Percentiles rank a stretch among this genome's conserved stretches.
Conservation (phyloP, 2,113 vertebrate genomes). For the Petromus typicus region DNA sequence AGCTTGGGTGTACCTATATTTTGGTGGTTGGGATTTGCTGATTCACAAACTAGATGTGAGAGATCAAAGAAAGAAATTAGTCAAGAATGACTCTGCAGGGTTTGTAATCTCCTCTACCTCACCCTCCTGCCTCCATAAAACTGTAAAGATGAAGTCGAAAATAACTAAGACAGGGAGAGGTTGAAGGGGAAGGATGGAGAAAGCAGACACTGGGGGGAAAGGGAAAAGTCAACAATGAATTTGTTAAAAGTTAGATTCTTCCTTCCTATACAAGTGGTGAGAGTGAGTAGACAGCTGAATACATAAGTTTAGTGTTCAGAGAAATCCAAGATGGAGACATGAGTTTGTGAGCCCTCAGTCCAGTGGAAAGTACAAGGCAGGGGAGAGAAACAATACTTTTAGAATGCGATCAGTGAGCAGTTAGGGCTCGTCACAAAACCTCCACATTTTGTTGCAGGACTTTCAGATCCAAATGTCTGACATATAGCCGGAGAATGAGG, state of each 20-base stretch:
- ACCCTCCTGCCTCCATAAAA: background rate
- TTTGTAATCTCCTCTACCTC: background rate
- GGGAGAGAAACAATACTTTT: background rate
- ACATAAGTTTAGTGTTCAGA: background rate
- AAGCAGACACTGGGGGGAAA: background rate
- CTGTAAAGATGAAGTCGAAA: background rate
- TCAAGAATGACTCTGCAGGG: background rate
- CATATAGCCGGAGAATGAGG: background rate
- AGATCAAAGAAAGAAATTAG: background rate
- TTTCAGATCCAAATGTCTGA: background rate
- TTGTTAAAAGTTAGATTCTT: background rate
- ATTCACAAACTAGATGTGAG: constrained; percentile 16
- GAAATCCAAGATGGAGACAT: background rate
- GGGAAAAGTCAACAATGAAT: background rate
- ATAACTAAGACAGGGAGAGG: background rate
- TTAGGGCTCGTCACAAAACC: background rate
- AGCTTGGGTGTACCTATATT: background rate
- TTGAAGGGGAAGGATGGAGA: background rate
- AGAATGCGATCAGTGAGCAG: background rate
- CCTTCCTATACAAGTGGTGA: background rate
- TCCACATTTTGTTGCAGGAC: background rate
- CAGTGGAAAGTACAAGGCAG: background rate
- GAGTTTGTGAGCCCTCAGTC: background rate
- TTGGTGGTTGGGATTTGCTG: background rate
- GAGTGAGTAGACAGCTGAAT: background rate